Evolutionary conservation across 1,140 invertebrate species (phyloP).

Genomic region (Phortica variegata): DNA sequence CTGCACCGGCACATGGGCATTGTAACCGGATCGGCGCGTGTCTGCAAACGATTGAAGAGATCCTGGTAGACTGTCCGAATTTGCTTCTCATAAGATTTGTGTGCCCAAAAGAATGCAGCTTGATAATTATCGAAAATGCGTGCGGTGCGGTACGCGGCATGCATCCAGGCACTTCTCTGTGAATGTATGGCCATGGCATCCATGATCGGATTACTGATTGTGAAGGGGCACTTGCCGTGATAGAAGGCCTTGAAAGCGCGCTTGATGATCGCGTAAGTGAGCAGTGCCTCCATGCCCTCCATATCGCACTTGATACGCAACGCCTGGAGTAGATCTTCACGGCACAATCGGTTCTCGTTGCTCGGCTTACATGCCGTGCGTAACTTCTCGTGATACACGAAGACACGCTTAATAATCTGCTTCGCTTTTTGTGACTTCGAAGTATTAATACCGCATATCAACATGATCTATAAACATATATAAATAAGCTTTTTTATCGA

Average conservation of each 20-base stretch:
- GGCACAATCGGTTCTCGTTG: constrained; percentile 20
- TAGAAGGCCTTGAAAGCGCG: constrained; percentile 40
- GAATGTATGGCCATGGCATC: constrained; percentile 30
- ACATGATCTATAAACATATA: constrained; percentile 25
- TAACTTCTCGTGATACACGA: constrained; percentile 35
- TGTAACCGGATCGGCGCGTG: constrained; percentile 23
- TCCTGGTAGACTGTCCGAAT: constrained; percentile 27
- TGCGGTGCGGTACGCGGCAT: constrained; percentile 31
- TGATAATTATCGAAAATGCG: constrained; percentile 38
- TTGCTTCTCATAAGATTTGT: constrained; percentile 38
- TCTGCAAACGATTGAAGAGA: constrained; percentile 29
- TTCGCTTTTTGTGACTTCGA: constrained; percentile 25
- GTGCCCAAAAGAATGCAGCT: constrained; percentile 39
- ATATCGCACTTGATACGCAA: constrained; percentile 34
- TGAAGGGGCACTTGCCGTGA: constrained; percentile 26
- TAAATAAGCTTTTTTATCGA: neutral
- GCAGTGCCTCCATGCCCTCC: constrained; percentile 37
- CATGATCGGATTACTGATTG: constrained; percentile 33
- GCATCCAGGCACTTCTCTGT: constrained; percentile 31
- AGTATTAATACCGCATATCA: constrained; percentile 38
- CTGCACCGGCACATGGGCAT: constrained; percentile 24
- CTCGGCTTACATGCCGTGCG: constrained; percentile 13
- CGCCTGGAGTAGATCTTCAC: constrained; percentile 37
- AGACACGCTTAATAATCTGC: constrained; percentile 37
- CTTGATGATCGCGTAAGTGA: constrained; percentile 38